Evolutionary conservation across 2,113 vertebrate genomes (phyloP), one percentile per base, ranked within the genome.

Genomic region (Pollimyrus isidori): DNA sequence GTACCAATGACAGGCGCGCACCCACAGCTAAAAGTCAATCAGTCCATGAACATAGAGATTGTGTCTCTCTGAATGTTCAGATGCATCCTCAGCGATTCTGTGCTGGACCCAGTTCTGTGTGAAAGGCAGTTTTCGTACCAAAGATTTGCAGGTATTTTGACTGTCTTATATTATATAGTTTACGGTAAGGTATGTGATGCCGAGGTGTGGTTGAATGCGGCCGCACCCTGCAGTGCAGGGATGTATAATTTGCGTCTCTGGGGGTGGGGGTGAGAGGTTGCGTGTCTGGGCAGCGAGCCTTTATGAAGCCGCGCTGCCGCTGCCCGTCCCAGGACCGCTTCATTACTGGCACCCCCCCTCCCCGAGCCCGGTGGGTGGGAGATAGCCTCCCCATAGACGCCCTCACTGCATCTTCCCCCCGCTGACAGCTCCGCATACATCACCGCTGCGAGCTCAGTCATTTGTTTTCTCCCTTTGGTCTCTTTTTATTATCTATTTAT

Each of bases 391-490:
- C 94, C 90, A 94, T 94, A 95, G 95, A 95, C 94, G 93, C 95
- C 92, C 94, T 92, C 93, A 95, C 94, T 96, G 95, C 94, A 96
- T 96, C 95, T 96, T 94, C 94, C 94, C 93, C 95, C 94, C 91
- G 94, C 94, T 94, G 95, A 96, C 95, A 96, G 93, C 93, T 92
- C 93, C 91, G 94, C 95, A 96, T 96, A 95, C 94, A 96, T 96
- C 96, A 96, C 95, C 94, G 94, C 93, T 94, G 94, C 93, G 93
- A 94, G 92, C 94, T 94, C 93, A 23, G 26, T 88, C 26, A 21
- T 92, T 92, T 92, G 93, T 91, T 93, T 95, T 94, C 93, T 92
- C 93, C 94, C 92, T 89, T 83, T 89, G 91, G 89, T 95, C 86
- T 92, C 89, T 95, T 93, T 94, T 93, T 95, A 95, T 95, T 95